phyloP scores from a whole-genome alignment of 2,797 vertebrate genomes.

The Sebastes goodei region DNA sequence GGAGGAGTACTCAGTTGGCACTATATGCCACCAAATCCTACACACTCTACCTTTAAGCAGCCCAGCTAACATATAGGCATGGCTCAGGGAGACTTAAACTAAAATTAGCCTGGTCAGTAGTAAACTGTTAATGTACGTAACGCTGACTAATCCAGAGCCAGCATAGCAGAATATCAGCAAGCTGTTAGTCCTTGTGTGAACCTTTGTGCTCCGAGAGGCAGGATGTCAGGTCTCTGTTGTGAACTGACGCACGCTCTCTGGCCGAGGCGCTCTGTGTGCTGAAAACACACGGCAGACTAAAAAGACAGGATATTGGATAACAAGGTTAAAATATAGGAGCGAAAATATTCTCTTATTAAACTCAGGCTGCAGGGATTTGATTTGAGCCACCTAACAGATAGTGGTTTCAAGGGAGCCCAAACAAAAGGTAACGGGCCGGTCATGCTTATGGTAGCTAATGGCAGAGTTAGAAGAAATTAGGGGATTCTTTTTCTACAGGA shows the following conservation, averaged over 20 bases:
- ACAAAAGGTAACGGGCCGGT: slow-evolving; percentile 82
- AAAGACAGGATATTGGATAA: slow-evolving; percentile 82
- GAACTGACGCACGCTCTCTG: slow-evolving; percentile 36
- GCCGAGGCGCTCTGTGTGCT: slow-evolving; percentile 37
- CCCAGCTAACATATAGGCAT: neutral
- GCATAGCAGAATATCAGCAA: slow-evolving; percentile 16
- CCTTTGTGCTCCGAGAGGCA: slow-evolving; percentile 33
- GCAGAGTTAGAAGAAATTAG: slow-evolving; percentile 80
- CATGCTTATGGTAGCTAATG: slow-evolving; percentile 82
- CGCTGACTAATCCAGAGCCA: neutral
- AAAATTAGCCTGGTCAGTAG: neutral
- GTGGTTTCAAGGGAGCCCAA: slow-evolving; percentile 77
- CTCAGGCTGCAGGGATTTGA: slow-evolving; percentile 78
- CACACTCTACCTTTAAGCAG: neutral
- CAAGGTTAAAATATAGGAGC: slow-evolving; percentile 80
- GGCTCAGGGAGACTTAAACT: slow-evolving; percentile 1
- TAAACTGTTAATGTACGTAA: neutral
- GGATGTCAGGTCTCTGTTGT: slow-evolving; percentile 43
- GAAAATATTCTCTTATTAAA: slow-evolving; percentile 83
- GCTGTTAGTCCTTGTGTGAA: slow-evolving; percentile 32
- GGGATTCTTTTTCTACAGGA: slow-evolving; percentile 78
- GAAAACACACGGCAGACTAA: slow-evolving; percentile 60
- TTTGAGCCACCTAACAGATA: slow-evolving; percentile 82
- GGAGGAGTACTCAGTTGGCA: too few species aligned
- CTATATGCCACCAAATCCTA: neutral